These are phyloP conservation scores for Pandion haliaetus DNA, from an alignment of 2,113 vertebrate species.

Conservation along the genomic window DNA sequence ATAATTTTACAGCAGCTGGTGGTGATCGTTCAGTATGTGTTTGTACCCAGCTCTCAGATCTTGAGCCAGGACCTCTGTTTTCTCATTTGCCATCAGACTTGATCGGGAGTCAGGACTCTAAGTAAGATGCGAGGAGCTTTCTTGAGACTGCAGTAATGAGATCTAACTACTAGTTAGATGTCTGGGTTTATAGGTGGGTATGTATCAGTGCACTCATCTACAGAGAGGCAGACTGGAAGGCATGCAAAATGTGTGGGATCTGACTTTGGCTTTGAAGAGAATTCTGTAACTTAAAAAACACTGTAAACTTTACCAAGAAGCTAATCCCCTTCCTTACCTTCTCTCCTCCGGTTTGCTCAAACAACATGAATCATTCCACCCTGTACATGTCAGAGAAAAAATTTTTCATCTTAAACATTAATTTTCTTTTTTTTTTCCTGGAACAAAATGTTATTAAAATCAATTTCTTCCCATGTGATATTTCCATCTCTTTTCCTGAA, in stretches of 20 bases:
- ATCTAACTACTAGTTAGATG: not conserved
- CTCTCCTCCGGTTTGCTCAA: not conserved
- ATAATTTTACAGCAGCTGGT: not conserved
- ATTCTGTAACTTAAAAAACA: not conserved
- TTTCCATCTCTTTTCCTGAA: not conserved
- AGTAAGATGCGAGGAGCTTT: not conserved
- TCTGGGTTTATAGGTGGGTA: not conserved
- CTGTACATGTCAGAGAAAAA: not conserved
- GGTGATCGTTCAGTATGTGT: fast-evolving
- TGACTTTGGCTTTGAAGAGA: not conserved
- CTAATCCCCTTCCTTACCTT: not conserved
- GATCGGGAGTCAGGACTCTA: not conserved
- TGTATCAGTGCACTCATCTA: not conserved
- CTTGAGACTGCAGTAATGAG: not conserved
- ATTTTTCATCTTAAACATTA: not conserved
- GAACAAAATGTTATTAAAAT: not conserved
- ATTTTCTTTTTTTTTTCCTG: not conserved
- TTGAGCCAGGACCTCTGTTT: not conserved
- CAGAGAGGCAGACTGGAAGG: not conserved
- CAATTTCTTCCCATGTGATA: not conserved
- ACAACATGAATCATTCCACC: not conserved
- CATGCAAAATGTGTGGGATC: not conserved
- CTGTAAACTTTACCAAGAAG: not conserved
- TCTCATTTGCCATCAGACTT: not conserved
- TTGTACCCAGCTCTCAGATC: not conserved